Evolutionary conservation across 2,113 vertebrate genomes (phyloP), one percentile per base, ranked within the genome.

Genomic region (Platichthys flesus): DNA sequence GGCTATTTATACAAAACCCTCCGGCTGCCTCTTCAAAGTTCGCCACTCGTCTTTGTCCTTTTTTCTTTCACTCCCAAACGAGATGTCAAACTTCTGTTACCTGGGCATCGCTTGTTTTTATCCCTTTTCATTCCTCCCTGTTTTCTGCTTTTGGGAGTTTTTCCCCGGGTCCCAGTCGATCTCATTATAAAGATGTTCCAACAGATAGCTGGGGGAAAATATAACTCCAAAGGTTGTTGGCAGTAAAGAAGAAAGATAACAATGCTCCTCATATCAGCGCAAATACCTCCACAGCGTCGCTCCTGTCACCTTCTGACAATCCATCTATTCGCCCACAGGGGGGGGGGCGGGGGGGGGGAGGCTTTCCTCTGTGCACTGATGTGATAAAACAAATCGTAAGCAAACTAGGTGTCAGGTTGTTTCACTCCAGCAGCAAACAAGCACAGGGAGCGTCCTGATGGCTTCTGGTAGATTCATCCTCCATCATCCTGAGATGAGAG

Each of bases 181-280:
- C 86, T 88, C 79, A 85, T 91, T 90, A 90, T 59, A 64, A 55
- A 75, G 66, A 73, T 55, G 10, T 74, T 63, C 60, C 78, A 58
- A 37, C 56, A 70, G 61, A 87, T 55, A 76, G 74, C 74, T 64
- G 71, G 71, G 71, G 82, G 60, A 58, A 74, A 71, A 76, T 67
- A 73, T 26, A 79, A 59, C 81, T 73, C 67, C 67, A 84, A 76
- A 80, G 78, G 60, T 54, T 51, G 62, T 63, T 82, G 68, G 69
- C 52, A 63, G 82, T 14, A 23, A 13, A 51, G 6, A 78, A 61
- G 21, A 51, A 8, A 2, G 47, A 76, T 84, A 78, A 82, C 78
- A 74, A 76, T 63, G 65, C 45, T 79, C 20, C 59, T 79, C 63
- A 59, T 54, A 79, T 81, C 62, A 69, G 58, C 42, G 54, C 42